Conservation (phyloP, 2,113 vertebrate genomes). For the Malurus melanocephalus region DNA sequence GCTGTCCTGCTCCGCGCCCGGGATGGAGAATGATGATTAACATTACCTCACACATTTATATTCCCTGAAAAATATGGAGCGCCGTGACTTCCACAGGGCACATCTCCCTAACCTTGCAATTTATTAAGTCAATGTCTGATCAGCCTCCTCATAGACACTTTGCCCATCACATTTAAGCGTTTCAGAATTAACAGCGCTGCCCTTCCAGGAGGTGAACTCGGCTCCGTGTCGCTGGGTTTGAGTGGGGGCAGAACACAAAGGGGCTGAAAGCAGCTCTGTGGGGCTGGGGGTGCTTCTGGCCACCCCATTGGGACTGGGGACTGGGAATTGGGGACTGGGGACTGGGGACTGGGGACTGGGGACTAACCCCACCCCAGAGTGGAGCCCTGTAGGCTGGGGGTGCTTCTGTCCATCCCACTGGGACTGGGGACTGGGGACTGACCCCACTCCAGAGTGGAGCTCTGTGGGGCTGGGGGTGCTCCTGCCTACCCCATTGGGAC, state of each 20-base stretch:
- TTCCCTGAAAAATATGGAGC: constrained; percentile 32
- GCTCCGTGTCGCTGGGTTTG: background rate
- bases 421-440: too few relatives aligned
- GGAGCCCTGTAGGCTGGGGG: too few relatives aligned
- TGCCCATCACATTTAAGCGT: background rate
- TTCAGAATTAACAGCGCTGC: background rate
- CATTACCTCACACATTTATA: constrained; percentile 37
- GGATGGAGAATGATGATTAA: constrained; percentile 30
- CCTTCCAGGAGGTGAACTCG: constrained; percentile 11
- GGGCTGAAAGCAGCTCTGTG: background rate
- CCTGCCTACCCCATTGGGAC: too few relatives aligned
- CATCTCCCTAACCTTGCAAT: constrained; percentile 37
- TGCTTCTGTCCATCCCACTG: too few relatives aligned
- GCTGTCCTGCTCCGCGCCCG: background rate
- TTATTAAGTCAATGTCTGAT: constrained; percentile 30
- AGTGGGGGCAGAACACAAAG: background rate
- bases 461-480: too few relatives aligned
- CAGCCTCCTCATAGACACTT: background rate
- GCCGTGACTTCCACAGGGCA: background rate
- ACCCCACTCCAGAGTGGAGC: too few relatives aligned
- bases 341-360: too few relatives aligned
- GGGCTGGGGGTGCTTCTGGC: background rate
- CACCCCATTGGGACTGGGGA: background rate
- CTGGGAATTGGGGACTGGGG: too few relatives aligned
- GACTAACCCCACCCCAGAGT: too few relatives aligned